Base-by-base conservation (phyloP, 2,113 vertebrate genomes). In the Morone saxatilis region DNA sequence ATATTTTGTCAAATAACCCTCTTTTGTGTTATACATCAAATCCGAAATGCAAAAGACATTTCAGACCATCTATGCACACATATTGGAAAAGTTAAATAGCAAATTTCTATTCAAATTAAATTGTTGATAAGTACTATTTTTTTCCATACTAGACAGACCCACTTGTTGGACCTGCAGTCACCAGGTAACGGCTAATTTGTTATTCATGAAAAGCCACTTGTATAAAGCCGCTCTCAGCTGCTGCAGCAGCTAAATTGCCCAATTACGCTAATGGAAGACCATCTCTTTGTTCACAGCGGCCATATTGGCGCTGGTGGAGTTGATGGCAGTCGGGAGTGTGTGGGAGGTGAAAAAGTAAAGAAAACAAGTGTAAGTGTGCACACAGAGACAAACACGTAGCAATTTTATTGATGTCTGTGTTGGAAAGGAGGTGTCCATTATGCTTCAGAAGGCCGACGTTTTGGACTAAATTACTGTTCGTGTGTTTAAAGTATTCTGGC, bases 171-270 rank as follows among this genome's bases (percentile, higher is more conserved):
- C 72, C 65, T 71, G 70, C 79, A 85, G 81, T 88, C 86, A 82
- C 84, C 88, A 87, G 88, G 80, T 89, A 89, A 78, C 38, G 2
- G 57, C 74, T 88, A 69, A 91, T 91, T 84, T 90, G 83, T 89
- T 89, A 89, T 94, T 91, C 93, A 93, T 94, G 84, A 75, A 89
- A 93, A 88, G 67, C 69, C 84, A 81, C 89, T 89, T 87, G 87
- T 70, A 70, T 66, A 71, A 76, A 89, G 79, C 88, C n/a, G 7
- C 86, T 80, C 60, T 88, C 81, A 48, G 87, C 81, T 53, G 73
- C 77, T 48, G 86, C 92, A 71, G 86, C 83, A 41, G 45, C 78
- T 88, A 91, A 90, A 93, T 93, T 92, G 92, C 65, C 87, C 92
- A 92, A 91, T 94, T 94, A 92, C 81, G 2, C 73, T 89, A 91